Conservation (phyloP, 2,888 invertebrate species). For the Steinernema carpocapsae region DNA sequence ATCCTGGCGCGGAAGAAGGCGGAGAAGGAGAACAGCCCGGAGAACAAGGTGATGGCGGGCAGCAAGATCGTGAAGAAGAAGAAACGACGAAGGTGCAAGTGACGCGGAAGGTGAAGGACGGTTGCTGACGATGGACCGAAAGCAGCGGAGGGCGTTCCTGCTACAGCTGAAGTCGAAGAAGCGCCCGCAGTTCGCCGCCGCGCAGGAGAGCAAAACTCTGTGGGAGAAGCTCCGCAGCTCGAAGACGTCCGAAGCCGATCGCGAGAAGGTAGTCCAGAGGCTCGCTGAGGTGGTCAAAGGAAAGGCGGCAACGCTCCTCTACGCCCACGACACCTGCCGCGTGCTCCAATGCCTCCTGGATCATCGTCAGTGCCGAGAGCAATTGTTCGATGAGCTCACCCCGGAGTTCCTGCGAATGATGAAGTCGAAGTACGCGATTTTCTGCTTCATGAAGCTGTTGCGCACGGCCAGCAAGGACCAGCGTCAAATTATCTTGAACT, state of each 20-base stretch:
- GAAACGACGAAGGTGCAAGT: too few relatives aligned
- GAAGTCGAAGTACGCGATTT: slow-evolving; percentile 73
- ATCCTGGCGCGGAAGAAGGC: neutral
- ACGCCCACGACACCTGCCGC: slow-evolving; percentile 81
- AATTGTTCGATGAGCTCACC: slow-evolving; percentile 79
- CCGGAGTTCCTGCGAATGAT: slow-evolving; percentile 73
- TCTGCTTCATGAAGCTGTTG: slow-evolving; percentile 72
- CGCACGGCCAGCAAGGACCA: slow-evolving; percentile 69
- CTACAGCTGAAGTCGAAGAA: slow-evolving; percentile 56
- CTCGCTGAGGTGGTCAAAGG: slow-evolving; percentile 69
- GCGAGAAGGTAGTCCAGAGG: slow-evolving; percentile 49
- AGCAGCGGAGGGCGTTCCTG: slow-evolving; percentile 60
- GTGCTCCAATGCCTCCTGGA: slow-evolving; percentile 81
- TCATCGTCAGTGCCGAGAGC: slow-evolving; percentile 71
- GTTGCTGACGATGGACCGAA: slow-evolving; percentile 56
- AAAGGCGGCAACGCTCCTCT: slow-evolving; percentile 70
- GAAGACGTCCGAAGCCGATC: slow-evolving; percentile 57
- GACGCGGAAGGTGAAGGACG: slow-evolving; percentile 54
- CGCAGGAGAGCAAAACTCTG: slow-evolving; percentile 53
- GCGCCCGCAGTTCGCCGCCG: slow-evolving; percentile 56
- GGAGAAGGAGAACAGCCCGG: too few relatives aligned
- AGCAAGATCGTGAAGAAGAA: too few relatives aligned
- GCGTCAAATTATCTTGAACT: slow-evolving; percentile 72
- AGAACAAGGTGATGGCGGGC: too few relatives aligned
- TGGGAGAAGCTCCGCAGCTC: slow-evolving; percentile 55